Base-by-base conservation (phyloP, 2,888 invertebrate genomes). In the Nipponacmea schrenckii region DNA sequence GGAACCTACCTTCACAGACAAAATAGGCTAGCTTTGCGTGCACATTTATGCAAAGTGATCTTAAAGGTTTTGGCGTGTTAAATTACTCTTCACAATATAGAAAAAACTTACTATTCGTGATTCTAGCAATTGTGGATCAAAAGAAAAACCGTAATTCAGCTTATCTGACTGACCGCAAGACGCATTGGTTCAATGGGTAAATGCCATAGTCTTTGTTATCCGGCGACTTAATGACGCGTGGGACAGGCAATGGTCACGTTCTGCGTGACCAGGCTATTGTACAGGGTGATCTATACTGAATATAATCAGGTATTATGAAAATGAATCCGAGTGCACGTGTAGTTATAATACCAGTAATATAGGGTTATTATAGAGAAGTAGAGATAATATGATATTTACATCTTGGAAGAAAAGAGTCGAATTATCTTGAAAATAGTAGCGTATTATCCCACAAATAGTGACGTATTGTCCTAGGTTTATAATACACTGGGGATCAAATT, bases 191-290 rank as follows among this genome's bases (percentile, higher is more conserved):
- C 56, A 56, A 56, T 56, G 8, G 56, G 10, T n/a, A 20, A 56
- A 24, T 56, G 24, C 24, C 12, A 14, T 24, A 5, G 56, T 24
- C 56, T 56, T 56, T 56, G 56, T 56, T 56, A 14, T 24, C 24
- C 24, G 56, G 56, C 56, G 56, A 56, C 56, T 56, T 56, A 56
- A 56, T 56, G 56, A 56, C 56, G 56, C 56, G 56, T 56, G 56
- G 20, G 20, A 56, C 56, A 24, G 56, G 56, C 56, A 20, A 24
- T 24, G 56, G 24, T 24, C 24, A 24, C 56, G 56, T 56, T 56
- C 24, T 56, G 56, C 56, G 56, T 56, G 56, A 56, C 56, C 56
- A 56, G 56, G n/a, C 56, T 56, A 12, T 56, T 56, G 56, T 56
- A 56, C 24, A 10, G 20, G 56, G 20, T 56, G 56, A 56, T 56